Conservation (phyloP, 1,140 invertebrate species). For the Pogonomyrmex barbatus region DNA sequence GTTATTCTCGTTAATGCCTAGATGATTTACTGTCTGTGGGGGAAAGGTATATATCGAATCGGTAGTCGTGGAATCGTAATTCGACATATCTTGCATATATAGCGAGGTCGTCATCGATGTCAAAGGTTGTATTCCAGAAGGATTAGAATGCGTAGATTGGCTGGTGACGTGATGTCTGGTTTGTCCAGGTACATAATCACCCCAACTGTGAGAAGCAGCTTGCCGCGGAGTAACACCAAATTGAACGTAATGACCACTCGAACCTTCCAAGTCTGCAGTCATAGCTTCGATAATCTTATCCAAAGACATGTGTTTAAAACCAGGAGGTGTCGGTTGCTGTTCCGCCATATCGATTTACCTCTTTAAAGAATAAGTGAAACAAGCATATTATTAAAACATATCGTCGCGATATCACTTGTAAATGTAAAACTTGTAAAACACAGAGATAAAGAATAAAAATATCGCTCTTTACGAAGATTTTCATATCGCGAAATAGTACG, state of each 20-base stretch:
- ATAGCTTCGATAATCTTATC: constrained; percentile 89
- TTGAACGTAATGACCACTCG: constrained; percentile 87
- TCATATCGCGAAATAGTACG: neutral
- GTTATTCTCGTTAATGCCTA: constrained; percentile 84
- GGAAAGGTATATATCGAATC: constrained; percentile 83
- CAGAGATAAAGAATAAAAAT: neutral
- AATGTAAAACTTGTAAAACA: neutral
- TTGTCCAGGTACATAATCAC: constrained; percentile 79
- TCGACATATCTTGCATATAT: constrained; percentile 80
- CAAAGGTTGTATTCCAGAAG: constrained; percentile 77
- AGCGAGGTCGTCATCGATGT: constrained; percentile 80
- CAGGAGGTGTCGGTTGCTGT: constrained; percentile 78
- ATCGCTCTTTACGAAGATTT: neutral
- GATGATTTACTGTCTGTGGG: constrained; percentile 80
- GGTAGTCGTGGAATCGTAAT: constrained; percentile 73
- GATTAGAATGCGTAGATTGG: constrained; percentile 71
- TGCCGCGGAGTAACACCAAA: constrained; percentile 86
- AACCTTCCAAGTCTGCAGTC: constrained; percentile 87
- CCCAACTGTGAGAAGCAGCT: constrained; percentile 80
- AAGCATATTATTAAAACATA: neutral
- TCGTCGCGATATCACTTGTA: neutral
- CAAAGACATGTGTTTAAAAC: constrained; percentile 84
- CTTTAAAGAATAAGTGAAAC: constrained; percentile 44
- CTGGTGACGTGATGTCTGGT: constrained; percentile 76
- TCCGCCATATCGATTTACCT: constrained; percentile 79